Evolutionary conservation across 1,140 invertebrate genomes (phyloP).

Genomic region (Tetranychus cinnabarinus): DNA sequence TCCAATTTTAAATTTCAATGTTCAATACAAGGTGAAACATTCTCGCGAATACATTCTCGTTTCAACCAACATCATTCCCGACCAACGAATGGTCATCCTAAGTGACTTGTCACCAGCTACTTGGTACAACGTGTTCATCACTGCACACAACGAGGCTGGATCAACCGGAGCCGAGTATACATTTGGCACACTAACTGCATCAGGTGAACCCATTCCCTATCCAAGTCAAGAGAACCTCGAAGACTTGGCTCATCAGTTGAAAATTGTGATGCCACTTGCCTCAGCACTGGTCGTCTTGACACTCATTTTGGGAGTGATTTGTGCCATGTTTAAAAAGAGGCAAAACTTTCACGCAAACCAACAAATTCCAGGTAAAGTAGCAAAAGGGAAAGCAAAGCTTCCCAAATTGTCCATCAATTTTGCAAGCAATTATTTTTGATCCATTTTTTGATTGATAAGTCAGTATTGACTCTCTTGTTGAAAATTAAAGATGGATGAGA

Average conservation of each 20-base stretch:
- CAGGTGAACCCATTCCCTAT: not conserved
- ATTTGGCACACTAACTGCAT: slow-evolving; percentile 18
- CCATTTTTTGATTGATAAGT: no score
- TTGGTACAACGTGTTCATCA: slow-evolving; percentile 47
- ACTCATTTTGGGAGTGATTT: not conserved
- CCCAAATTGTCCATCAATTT: no score
- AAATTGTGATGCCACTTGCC: not conserved
- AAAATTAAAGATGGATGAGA: no score
- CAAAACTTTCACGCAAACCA: not conserved
- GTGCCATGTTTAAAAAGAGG: not conserved
- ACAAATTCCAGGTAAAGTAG: no score
- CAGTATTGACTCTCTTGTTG: no score
- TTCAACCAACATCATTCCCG: slow-evolving; percentile 21
- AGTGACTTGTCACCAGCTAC: slow-evolving; percentile 70
- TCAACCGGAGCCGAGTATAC: slow-evolving; percentile 38
- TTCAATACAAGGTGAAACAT: slow-evolving; percentile 35
- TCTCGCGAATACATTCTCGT: slow-evolving; percentile 22
- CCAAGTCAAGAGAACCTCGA: not conserved
- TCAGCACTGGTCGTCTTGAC: not conserved
- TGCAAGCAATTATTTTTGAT: no score
- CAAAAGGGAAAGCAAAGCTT: no score
- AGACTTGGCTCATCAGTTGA: not conserved
- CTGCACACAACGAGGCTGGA: slow-evolving; percentile 24
- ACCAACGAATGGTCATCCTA: slow-evolving; percentile 46
- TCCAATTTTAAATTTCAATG: slow-evolving; percentile 45